Base-by-base conservation (phyloP, 37 sponge, comb jelly and placozoan species). In the Geodia barretti region DNA sequence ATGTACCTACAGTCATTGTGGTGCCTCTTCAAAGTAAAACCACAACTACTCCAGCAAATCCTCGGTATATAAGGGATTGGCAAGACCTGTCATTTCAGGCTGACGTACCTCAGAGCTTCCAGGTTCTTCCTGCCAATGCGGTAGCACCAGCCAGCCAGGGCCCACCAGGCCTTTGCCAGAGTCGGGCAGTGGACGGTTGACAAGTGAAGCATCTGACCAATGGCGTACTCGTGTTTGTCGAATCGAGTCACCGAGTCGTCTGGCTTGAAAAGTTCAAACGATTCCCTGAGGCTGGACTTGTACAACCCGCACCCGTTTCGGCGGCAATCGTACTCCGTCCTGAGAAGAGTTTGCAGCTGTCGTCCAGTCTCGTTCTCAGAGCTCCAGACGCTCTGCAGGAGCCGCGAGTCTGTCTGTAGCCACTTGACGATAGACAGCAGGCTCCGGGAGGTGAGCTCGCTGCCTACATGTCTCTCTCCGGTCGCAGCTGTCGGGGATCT, bases 91-190 rank as follows among this genome's bases (percentile, higher is more conserved):
- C n/a, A 37, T 39, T 36, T 2, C 47, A 66, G 26, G 7, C 73
- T 69, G 38, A 62, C 73, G 38, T 33, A 92, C 85, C 93, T 82
- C 39, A 92, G 62, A 34, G 93, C 89, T 38, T 95, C 95, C 69
- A 95, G 67, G 61, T 90, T 92, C 90, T 91, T 91, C 33, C 95
- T 75, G 0, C 97, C 97, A 29, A 92, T 86, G 39, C 92, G 43
- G 75, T 96, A 96, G 61, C 95, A 93, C 97, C 97, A 96, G 1
- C 91, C 95, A 29, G 97, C 97, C 58, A 92, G 81, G 30, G 82
- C 39, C 84, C 84, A 88, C 97, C 97, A 96, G 9, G 87, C 91
- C 86, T 96, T 96, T 25, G 91, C 95, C 60, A 93, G 79, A 28
- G 73, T 82, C 17, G 97, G 95, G 68, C 87, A 84, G 72, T 85